Conservation (phyloP, 2,888 invertebrate species). For the Drosophila quinaria region DNA sequence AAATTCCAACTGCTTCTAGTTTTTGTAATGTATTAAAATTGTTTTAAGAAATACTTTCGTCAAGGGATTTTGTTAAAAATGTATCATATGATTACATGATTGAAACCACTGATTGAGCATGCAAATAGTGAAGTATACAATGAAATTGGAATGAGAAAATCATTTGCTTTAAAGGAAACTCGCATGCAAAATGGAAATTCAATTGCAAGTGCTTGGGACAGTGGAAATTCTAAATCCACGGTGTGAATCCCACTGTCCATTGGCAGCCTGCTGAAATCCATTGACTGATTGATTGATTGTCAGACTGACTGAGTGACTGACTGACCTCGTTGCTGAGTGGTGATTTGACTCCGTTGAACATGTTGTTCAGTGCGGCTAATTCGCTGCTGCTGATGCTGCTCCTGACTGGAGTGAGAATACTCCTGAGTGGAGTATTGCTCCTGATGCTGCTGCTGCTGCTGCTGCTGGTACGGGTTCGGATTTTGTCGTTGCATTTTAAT, state of each 20-base stretch:
- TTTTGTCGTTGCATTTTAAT: slow-evolving; percentile 91
- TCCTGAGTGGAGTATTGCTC: slow-evolving; percentile 85
- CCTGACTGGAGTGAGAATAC: slow-evolving; percentile 87
- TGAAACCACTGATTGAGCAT: slow-evolving; percentile 17
- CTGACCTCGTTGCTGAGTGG: slow-evolving; percentile 91
- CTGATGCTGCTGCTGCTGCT: slow-evolving; percentile 85
- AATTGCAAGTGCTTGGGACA: slow-evolving; percentile 55
- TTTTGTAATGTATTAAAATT: too few species aligned
- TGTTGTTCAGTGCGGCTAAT: slow-evolving; percentile 91
- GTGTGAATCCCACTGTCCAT: slow-evolving; percentile 72
- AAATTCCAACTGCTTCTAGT: too few species aligned
- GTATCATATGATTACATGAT: background rate
- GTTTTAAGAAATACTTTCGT: too few species aligned
- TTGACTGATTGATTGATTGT: background rate
- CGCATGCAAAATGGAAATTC: slow-evolving; percentile 34
- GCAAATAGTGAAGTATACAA: slow-evolving; percentile 18
- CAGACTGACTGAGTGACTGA: slow-evolving; percentile 51
- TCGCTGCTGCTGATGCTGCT: slow-evolving; percentile 87
- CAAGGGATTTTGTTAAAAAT: too few species aligned
- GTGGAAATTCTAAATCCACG: slow-evolving; percentile 77
- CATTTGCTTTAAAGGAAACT: slow-evolving; percentile 11
- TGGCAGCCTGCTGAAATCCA: slow-evolving; percentile 35
- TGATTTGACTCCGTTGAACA: slow-evolving; percentile 91
- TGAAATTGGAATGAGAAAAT: slow-evolving; percentile 16
- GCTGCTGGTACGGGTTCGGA: slow-evolving; percentile 86